phyloP scores from a whole-genome alignment of 2,797 vertebrate species.

The Cyprinodon diabolis region DNA sequence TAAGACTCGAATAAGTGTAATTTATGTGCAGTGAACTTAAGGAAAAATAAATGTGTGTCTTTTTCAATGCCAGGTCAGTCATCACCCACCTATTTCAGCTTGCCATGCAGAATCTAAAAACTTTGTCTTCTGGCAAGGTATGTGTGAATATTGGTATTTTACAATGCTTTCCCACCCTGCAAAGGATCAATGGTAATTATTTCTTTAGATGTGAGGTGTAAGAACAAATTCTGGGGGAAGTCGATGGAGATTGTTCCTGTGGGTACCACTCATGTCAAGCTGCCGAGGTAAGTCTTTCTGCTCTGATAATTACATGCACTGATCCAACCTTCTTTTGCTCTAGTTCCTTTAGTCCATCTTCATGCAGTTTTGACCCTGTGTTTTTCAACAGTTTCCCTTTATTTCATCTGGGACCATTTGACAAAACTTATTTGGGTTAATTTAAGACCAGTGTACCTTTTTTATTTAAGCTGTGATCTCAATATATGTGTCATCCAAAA shows the following conservation, averaged over 20 bases:
- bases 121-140: constrained; percentile 98
- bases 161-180: neutral
- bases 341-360: neutral
- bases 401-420: neutral
- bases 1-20: neutral
- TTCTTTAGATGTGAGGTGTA: constrained; percentile 92
- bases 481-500: neutral
- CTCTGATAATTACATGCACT: constrained; percentile 10
- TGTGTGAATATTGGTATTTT: constrained; percentile 9
- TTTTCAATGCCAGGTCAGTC: constrained; percentile 87
- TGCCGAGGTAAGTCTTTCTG: constrained; percentile 86
- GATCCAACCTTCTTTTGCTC: neutral
- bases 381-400: constrained; percentile 4
- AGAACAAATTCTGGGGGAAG: constrained; percentile 99
- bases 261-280: constrained; percentile 90
- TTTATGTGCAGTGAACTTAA: neutral
- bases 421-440: neutral
- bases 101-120: constrained; percentile 95
- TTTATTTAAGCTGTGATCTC: neutral
- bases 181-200: constrained; percentile 12
- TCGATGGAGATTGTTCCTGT: constrained; percentile 99
- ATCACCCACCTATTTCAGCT: constrained; percentile 96
- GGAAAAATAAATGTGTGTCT: constrained; percentile 31
- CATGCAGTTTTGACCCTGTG: neutral
- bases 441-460: neutral